A percentile compares a stretch with the other conserved stretches of the same genome.
Conservation (phyloP, 2,797 vertebrate species). For the Cheirogaleus major region DNA sequence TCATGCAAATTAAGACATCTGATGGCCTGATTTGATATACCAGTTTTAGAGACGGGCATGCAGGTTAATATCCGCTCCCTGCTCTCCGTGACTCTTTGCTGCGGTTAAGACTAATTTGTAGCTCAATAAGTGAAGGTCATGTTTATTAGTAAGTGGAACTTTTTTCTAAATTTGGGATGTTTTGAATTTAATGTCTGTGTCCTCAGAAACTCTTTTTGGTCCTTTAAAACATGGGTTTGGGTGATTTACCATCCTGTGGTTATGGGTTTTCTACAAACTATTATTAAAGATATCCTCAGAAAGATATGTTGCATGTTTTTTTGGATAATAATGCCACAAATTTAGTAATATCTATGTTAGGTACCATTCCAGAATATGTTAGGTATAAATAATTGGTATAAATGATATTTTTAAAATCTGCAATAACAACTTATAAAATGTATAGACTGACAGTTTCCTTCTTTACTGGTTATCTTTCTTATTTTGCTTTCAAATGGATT, state of each 20-base stretch:
- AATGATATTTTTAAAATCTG: conserved; percentile 19
- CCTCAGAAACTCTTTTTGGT: not conserved
- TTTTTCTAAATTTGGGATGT: not conserved
- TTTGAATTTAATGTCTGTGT: conserved; percentile 16
- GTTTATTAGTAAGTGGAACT: conserved; percentile 13
- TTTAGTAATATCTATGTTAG: not conserved
- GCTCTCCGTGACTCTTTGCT: not conserved
- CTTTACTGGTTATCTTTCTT: conserved; percentile 44
- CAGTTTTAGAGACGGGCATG: not conserved
- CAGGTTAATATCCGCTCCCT: not conserved
- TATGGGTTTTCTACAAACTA: not conserved
- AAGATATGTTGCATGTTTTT: not conserved
- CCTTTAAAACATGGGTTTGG: conserved; percentile 13
- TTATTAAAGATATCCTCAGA: conserved; percentile 28
- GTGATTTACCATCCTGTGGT: not conserved
- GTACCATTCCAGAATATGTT: not conserved
- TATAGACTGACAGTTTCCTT: conserved; percentile 30
- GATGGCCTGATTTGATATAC: not conserved
- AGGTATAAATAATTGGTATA: not conserved
- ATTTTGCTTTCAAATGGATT: conserved; percentile 64
- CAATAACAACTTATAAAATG: not conserved
- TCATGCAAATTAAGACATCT: not conserved
- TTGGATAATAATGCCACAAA: not conserved
- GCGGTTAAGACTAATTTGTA: conserved; percentile 35
- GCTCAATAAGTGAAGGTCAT: not conserved